These are phyloP conservation scores for Centropus bengalensis DNA, from an alignment of 2,113 vertebrate species.

Conservation along the genomic window DNA sequence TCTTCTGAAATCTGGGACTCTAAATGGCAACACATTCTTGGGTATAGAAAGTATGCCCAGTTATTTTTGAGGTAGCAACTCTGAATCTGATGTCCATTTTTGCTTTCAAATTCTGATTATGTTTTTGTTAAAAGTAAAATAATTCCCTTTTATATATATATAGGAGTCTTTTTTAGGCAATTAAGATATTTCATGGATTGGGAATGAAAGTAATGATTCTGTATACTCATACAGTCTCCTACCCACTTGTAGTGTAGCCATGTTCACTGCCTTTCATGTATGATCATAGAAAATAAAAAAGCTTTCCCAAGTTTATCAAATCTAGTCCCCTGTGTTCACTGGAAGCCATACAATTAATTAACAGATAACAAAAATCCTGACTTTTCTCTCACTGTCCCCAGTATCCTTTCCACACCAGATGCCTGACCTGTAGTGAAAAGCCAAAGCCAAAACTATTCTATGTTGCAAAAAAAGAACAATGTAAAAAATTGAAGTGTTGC, in stretches of 20 bases:
- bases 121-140: not conserved
- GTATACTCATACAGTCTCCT: not conserved
- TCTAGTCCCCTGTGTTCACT: not conserved
- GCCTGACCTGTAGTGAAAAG: not conserved
- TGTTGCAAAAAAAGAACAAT: not conserved
- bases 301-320: not conserved
- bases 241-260: not conserved
- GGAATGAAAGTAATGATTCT: not conserved
- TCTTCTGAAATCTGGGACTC: not conserved
- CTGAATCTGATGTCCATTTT: not conserved
- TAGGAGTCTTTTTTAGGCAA: not conserved
- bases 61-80: not conserved
- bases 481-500: not conserved
- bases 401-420: not conserved
- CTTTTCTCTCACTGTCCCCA: not conserved
- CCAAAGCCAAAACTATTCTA: not conserved
- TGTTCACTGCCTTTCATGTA: not conserved
- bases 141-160: not conserved
- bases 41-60: not conserved
- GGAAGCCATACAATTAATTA: not conserved
- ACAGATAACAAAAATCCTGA: not conserved
- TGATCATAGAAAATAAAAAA: not conserved
- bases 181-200: not conserved
- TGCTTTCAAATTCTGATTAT: not conserved
- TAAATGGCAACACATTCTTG: not conserved